A percentile compares a stretch with the other conserved stretches of the same genome.
phyloP scores from a whole-genome alignment of 2,113 vertebrate genomes.

The Eublepharis macularius region DNA sequence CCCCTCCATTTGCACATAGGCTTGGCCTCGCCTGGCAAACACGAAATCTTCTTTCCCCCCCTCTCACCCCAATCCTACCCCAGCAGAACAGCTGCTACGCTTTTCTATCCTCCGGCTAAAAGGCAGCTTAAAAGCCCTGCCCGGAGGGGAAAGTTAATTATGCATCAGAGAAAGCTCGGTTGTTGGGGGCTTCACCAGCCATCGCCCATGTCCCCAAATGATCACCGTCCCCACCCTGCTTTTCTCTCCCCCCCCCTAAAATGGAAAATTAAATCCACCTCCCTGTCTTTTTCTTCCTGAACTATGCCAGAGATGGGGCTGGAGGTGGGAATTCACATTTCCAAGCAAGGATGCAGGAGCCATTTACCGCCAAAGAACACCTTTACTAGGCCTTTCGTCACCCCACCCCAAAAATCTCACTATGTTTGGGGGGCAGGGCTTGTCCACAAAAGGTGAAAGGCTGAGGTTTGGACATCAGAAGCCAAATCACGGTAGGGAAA shows the following conservation, averaged over 20 bases:
- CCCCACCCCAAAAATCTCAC: too few species aligned
- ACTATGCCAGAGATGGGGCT: accelerated
- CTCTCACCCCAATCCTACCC: not conserved
- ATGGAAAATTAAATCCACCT: not conserved
- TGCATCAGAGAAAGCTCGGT: conserved; percentile 37
- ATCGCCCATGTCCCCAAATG: conserved; percentile 12
- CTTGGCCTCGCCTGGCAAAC: not conserved
- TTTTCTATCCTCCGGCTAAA: conserved; percentile 56
- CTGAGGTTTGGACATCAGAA: not conserved
- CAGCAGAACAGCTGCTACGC: conserved; percentile 36
- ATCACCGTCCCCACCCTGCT: not conserved
- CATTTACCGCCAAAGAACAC: not conserved
- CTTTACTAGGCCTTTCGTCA: too few species aligned
- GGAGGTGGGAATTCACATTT: not conserved
- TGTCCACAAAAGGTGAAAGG: not conserved
- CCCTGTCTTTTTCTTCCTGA: not conserved
- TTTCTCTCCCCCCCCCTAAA: not conserved
- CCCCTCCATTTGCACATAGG: too few species aligned
- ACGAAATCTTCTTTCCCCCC: not conserved
- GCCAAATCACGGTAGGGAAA: not conserved
- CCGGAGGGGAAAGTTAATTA: conserved; percentile 55
- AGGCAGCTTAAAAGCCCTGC: conserved; percentile 54
- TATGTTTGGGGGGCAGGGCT: too few species aligned
- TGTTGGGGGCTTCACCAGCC: not conserved
- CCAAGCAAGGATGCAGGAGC: not conserved